Conservation (phyloP, 2,113 vertebrate species). For the Sisor rabdophorus region DNA sequence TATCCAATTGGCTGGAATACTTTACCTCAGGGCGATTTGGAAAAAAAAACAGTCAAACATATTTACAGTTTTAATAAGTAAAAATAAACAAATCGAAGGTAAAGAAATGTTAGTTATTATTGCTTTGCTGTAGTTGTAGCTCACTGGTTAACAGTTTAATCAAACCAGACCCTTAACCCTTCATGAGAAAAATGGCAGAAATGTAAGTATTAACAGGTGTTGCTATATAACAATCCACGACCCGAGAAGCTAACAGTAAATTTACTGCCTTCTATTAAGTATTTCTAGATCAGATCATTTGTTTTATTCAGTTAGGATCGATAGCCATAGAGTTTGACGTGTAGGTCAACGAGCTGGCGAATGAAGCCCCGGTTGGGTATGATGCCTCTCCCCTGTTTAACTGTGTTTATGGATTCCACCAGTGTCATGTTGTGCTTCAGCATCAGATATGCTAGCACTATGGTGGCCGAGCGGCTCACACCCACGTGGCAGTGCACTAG, state of each 20-base stretch:
- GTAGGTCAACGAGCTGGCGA: constrained; percentile 68
- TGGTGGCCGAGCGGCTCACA: constrained; percentile 73
- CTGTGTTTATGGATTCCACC: constrained; percentile 70
- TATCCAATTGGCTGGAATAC: constrained; percentile 1
- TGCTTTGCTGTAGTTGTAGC: too few species aligned
- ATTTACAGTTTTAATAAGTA: background rate
- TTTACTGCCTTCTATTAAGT: background rate
- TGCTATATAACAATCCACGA: background rate
- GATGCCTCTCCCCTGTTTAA: constrained; percentile 69
- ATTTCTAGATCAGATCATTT: background rate
- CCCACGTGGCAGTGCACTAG: constrained; percentile 76
- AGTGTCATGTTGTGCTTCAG: constrained; percentile 70
- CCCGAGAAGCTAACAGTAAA: background rate
- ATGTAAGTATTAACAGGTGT: too few species aligned
- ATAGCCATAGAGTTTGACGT: constrained; percentile 59
- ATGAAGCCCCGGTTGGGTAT: constrained; percentile 74
- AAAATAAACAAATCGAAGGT: too few species aligned
- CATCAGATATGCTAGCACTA: constrained; percentile 78
- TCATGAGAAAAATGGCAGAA: too few species aligned
- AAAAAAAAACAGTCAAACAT: background rate
- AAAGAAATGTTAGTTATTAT: background rate
- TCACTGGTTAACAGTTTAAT: too few species aligned
- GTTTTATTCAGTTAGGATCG: constrained; percentile 35
- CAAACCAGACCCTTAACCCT: too few species aligned
- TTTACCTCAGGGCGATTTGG: too few species aligned